A percentile compares a stretch with the other conserved stretches of the same genome.
Evolutionary conservation across 2,888 invertebrate species (phyloP).

Genomic region (Andrena bicolor): DNA sequence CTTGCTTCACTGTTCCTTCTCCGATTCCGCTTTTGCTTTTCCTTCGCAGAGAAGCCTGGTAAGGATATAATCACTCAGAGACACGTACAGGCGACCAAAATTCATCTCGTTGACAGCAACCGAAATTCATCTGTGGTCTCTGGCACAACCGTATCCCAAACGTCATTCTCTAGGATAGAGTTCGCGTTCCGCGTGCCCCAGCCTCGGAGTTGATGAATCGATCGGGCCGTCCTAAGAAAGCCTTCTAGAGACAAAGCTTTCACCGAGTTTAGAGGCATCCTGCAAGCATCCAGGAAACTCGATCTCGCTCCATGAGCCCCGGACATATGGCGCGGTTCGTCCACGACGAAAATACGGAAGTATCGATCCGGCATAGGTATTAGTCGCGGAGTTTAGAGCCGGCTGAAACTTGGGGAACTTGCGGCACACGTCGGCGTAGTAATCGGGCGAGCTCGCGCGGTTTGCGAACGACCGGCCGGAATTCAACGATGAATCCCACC

Average conservation of each 20-base stretch:
- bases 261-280: conserved; percentile 25
- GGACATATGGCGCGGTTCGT: conserved; percentile 40
- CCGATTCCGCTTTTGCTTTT: too few species aligned
- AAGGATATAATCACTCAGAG: too few species aligned
- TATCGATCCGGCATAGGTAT: conserved; percentile 45
- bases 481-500: conserved; percentile 16
- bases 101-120: neutral
- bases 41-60: too few species aligned
- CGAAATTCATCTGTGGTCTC: conserved; percentile 23
- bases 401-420: conserved; percentile 33
- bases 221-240: conserved; percentile 36
- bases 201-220: conserved; percentile 50
- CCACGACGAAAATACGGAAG: conserved; percentile 48
- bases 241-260: conserved; percentile 28
- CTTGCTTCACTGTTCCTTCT: too few species aligned
- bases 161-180: conserved; percentile 33
- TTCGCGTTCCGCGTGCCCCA: conserved; percentile 18
- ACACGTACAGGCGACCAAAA: too few species aligned
- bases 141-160: conserved; percentile 4
- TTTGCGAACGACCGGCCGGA: conserved; percentile 6
- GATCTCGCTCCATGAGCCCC: conserved; percentile 26
- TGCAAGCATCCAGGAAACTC: conserved; percentile 41
- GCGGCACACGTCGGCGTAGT: conserved; percentile 13
- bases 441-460: conserved; percentile 1
- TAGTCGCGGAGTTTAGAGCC: conserved; percentile 26